Evolutionary conservation across 2,113 vertebrate species (phyloP).

Genomic region (Illadopsis cleaveri): DNA sequence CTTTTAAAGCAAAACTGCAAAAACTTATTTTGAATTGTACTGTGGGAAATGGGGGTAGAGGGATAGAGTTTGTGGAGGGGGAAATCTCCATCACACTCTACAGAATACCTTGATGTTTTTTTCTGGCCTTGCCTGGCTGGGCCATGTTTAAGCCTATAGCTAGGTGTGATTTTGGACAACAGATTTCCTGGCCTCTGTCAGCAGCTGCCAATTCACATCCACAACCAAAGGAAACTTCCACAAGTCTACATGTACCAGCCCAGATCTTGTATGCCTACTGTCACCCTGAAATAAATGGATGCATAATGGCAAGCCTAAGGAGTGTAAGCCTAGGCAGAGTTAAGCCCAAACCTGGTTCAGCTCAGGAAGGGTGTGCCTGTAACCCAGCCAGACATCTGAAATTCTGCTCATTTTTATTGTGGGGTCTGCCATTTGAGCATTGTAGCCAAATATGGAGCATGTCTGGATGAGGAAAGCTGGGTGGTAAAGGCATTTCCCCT

Average conservation of each 20-base stretch:
- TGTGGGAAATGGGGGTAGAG: not conserved
- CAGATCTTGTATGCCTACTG: not conserved
- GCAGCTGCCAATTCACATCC: not conserved
- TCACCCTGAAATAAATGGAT: not conserved
- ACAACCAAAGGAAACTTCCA: not conserved
- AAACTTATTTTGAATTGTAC: not conserved
- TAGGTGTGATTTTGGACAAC: not conserved
- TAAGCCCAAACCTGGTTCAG: not conserved
- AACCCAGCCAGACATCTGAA: not conserved
- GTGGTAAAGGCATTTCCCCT: not conserved
- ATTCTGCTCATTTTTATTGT: not conserved
- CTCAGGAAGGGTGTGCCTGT: not conserved
- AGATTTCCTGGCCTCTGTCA: not conserved
- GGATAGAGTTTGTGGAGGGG: too few relatives aligned
- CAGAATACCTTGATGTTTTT: not conserved
- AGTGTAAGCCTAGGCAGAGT: not conserved
- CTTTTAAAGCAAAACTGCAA: not conserved
- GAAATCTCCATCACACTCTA: not conserved
- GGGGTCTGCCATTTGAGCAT: not conserved
- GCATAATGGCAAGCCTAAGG: not conserved
- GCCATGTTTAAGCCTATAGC: accelerated
- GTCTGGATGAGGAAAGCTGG: not conserved
- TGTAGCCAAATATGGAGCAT: not conserved
- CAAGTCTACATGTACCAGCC: not conserved
- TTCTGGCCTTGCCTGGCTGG: not conserved